Percentiles rank a stretch among this genome's conserved stretches.
phyloP scores from a whole-genome alignment of 2,888 invertebrate species.

The Dicycla oo region DNA sequence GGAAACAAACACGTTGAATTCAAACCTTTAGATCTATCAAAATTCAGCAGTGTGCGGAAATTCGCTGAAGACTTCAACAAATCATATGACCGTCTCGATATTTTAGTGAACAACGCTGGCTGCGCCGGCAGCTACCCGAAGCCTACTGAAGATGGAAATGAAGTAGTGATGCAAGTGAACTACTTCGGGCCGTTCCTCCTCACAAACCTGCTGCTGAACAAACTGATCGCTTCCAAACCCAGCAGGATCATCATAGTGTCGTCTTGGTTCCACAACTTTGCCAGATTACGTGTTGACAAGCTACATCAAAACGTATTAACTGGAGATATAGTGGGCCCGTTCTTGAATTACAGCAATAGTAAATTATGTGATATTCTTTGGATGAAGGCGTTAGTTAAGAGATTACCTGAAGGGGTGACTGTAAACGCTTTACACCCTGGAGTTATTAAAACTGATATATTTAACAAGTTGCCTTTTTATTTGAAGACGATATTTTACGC shows the following conservation, averaged over 20 bases:
- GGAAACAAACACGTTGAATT: slow-evolving; percentile 93
- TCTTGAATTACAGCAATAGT: slow-evolving; percentile 84
- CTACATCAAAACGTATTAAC: slow-evolving; percentile 66
- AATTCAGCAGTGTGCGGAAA: slow-evolving; percentile 87
- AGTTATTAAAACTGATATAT: slow-evolving; percentile 94
- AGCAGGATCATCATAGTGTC: slow-evolving; percentile 86
- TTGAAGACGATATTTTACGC: slow-evolving; percentile 86
- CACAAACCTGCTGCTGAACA: slow-evolving; percentile 91
- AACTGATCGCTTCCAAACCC: slow-evolving; percentile 79
- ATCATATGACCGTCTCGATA: slow-evolving; percentile 88
- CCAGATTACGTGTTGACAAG: slow-evolving; percentile 86
- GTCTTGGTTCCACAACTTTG: slow-evolving; percentile 76
- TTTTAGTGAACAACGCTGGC: slow-evolving; percentile 92
- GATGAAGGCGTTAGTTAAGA: slow-evolving; percentile 81
- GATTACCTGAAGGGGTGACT: slow-evolving; percentile 90
- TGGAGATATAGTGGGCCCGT: slow-evolving; percentile 70
- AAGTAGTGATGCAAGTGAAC: slow-evolving; percentile 92
- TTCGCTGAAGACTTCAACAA: slow-evolving; percentile 91
- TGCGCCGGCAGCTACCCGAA: slow-evolving; percentile 75
- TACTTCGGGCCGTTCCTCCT: slow-evolving; percentile 93
- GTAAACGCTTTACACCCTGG: slow-evolving; percentile 96
- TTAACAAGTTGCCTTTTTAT: slow-evolving; percentile 89
- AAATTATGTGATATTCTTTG: slow-evolving; percentile 84
- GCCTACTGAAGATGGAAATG: slow-evolving; percentile 91
- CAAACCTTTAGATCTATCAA: slow-evolving; percentile 87